Conservation (phyloP, 2,797 vertebrate genomes). For the Pipistrellus pygmaeus region DNA sequence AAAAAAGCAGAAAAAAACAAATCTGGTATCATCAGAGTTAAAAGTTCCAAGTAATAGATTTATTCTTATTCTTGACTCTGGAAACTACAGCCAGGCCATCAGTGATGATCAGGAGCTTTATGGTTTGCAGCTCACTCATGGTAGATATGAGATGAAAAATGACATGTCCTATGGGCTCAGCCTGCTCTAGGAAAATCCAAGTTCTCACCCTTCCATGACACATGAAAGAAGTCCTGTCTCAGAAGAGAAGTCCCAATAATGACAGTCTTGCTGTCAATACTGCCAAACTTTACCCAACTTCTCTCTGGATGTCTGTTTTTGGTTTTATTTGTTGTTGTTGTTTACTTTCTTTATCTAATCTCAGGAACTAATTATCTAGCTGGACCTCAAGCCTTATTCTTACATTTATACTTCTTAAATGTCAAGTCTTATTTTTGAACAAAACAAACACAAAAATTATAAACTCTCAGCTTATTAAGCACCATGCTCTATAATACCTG, state of each 20-base stretch:
- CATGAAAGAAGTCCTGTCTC: neutral
- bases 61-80: neutral
- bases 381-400: neutral
- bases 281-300: neutral
- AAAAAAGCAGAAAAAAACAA: slow-evolving; percentile 44
- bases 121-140: neutral
- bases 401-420: neutral
- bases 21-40: neutral
- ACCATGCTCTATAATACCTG: neutral
- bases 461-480: neutral
- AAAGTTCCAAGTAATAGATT: neutral
- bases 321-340: neutral
- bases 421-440: neutral
- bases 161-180: neutral
- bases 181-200: neutral
- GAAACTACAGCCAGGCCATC: neutral
- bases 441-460: neutral
- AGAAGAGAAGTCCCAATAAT: neutral
- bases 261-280: neutral
- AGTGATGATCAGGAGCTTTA: neutral
- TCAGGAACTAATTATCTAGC: neutral
- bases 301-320: neutral
- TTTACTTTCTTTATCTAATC: neutral
- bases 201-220: neutral
- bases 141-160: neutral